Evolutionary conservation across 2,888 invertebrate species (phyloP).

Genomic region (Sminthurides aquaticus): DNA sequence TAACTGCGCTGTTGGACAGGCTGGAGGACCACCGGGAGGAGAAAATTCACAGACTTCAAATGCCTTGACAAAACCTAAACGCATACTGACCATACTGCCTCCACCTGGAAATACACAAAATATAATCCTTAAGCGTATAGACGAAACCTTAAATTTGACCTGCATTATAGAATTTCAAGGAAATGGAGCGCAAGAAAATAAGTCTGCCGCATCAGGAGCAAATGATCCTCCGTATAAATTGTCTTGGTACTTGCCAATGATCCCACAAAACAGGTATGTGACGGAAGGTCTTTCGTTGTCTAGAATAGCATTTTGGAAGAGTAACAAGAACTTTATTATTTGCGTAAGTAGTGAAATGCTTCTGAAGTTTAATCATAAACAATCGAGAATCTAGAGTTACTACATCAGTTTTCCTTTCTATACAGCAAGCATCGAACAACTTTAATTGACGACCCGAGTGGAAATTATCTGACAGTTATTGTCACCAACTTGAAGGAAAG

Average conservation of each 20-base stretch:
- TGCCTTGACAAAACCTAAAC: slow-evolving; percentile 12
- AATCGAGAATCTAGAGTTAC: neutral
- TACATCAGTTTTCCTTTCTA: slow-evolving; percentile 1
- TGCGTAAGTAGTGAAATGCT: neutral
- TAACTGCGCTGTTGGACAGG: neutral
- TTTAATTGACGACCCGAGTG: slow-evolving; percentile 22
- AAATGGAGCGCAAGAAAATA: slow-evolving; percentile 18
- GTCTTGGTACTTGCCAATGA: slow-evolving; percentile 32
- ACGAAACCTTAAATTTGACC: slow-evolving; percentile 35
- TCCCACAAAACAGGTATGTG: slow-evolving; percentile 31
- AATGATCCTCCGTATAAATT: slow-evolving; percentile 28
- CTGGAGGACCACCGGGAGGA: neutral
- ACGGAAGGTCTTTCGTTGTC: neutral
- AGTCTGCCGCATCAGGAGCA: neutral
- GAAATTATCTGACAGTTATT: slow-evolving; percentile 25
- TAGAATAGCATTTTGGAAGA: too few relatives aligned
- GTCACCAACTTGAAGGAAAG: slow-evolving; percentile 30
- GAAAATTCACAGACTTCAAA: neutral
- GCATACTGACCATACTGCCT: slow-evolving; percentile 30
- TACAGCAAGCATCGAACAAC: slow-evolving; percentile 31
- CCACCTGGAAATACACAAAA: slow-evolving; percentile 21
- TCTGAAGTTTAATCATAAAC: too few relatives aligned
- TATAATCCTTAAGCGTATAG: slow-evolving; percentile 26
- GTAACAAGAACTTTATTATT: neutral
- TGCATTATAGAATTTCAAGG: slow-evolving; percentile 23